A percentile compares a stretch with the other conserved stretches of the same genome.
phyloP scores from a whole-genome alignment of 2,888 invertebrate species.

The Apoda limacodes region DNA sequence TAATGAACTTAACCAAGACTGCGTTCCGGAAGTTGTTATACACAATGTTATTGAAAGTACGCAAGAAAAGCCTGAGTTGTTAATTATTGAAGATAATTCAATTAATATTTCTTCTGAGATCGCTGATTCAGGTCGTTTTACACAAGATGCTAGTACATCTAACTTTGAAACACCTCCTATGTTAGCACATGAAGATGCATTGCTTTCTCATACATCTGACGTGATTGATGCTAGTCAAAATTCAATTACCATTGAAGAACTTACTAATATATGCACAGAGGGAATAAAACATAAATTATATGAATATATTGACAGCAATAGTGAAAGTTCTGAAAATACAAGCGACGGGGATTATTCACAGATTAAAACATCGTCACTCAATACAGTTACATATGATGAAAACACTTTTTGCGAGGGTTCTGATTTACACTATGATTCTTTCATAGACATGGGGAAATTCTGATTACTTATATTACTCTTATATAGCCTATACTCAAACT shows the following conservation, averaged over 20 bases:
- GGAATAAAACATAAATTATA: slow-evolving; percentile 26
- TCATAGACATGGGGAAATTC: slow-evolving; percentile 66
- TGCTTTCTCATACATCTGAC: slow-evolving; percentile 50
- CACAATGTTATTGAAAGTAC: slow-evolving; percentile 17
- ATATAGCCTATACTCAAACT: slow-evolving; percentile 12
- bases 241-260: slow-evolving; percentile 20
- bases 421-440: slow-evolving; percentile 63
- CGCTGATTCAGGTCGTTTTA: slow-evolving; percentile 53
- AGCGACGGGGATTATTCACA: slow-evolving; percentile 49
- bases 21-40: slow-evolving; percentile 7
- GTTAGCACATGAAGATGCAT: slow-evolving; percentile 43
- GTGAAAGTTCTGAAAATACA: slow-evolving; percentile 50
- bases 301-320: slow-evolving; percentile 52
- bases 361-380: slow-evolving; percentile 25
- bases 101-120: slow-evolving; percentile 49
- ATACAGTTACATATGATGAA: slow-evolving; percentile 27
- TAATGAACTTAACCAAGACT: slow-evolving; percentile 19
- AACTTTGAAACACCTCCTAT: slow-evolving; percentile 36
- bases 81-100: slow-evolving; percentile 27
- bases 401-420: slow-evolving; percentile 43
- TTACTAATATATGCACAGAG: slow-evolving; percentile 26
- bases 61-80: slow-evolving; percentile 23
- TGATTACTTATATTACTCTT: slow-evolving; percentile 29
- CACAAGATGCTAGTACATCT: slow-evolving; percentile 52
- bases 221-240: slow-evolving; percentile 38